These are phyloP conservation scores for Carassius gibelio DNA, from an alignment of 2,113 vertebrate species.

Conservation along the genomic window DNA sequence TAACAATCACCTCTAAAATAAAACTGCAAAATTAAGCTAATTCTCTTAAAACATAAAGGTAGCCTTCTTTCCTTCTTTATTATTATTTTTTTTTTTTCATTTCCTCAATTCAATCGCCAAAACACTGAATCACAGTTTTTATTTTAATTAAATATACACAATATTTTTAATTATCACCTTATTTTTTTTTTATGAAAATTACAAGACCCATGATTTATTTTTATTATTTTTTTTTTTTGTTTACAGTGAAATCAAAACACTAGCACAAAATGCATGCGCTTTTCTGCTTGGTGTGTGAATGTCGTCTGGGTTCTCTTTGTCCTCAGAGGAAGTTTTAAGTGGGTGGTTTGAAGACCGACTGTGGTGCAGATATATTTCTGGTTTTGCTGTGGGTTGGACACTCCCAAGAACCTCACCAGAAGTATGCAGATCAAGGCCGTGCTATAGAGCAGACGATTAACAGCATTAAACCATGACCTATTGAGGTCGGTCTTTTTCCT, in stretches of 20 bases:
- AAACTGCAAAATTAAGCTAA: too few relatives aligned
- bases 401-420: constrained; percentile 61
- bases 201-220: too few relatives aligned
- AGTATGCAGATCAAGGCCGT: constrained; percentile 67
- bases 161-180: too few relatives aligned
- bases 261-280: background rate
- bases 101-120: too few relatives aligned
- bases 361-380: constrained; percentile 70
- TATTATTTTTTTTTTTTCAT: too few relatives aligned
- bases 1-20: too few relatives aligned
- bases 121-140: too few relatives aligned
- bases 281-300: constrained; percentile 11
- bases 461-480: constrained; percentile 60
- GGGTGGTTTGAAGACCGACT: constrained; percentile 63
- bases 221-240: background rate
- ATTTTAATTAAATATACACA: too few relatives aligned
- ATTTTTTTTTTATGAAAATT: too few relatives aligned
- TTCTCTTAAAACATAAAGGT: too few relatives aligned
- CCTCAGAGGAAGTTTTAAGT: constrained; percentile 66
- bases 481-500: constrained; percentile 66
- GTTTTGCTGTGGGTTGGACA: constrained; percentile 64
- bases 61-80: too few relatives aligned
- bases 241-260: background rate
- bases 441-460: constrained; percentile 69
- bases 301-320: constrained; percentile 55